Evolutionary conservation across 2,113 vertebrate genomes (phyloP).

Genomic region (Etheostoma spectabile): DNA sequence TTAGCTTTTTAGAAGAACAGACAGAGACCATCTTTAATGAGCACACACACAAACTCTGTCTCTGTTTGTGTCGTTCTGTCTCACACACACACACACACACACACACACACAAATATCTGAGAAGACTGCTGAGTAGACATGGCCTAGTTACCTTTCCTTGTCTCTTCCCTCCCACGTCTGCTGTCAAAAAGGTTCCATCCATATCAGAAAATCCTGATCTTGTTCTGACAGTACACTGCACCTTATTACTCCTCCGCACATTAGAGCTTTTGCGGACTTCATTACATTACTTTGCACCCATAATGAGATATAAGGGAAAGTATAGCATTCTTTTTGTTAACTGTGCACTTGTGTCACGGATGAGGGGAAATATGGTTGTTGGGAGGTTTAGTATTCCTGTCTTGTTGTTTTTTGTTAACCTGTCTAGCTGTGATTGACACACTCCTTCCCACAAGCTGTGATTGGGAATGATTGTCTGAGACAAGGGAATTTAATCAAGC

Average conservation of each 20-base stretch:
- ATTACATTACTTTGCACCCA: conserved; percentile 27
- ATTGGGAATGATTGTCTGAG: not conserved
- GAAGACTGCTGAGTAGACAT: not conserved
- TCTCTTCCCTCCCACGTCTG: conserved; percentile 7
- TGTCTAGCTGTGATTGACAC: not conserved
- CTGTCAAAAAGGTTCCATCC: conserved; percentile 3
- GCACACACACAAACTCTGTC: conserved; percentile 10
- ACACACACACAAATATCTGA: not conserved
- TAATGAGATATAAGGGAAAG: conserved; percentile 26
- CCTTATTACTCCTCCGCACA: conserved; percentile 2
- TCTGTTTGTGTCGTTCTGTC: not conserved
- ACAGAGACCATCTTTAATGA: conserved; percentile 11
- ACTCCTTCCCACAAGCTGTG: conserved; percentile 9
- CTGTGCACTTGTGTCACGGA: not conserved
- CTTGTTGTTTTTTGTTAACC: not conserved
- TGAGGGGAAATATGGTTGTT: not conserved
- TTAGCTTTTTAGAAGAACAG: not conserved
- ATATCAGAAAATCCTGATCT: not conserved
- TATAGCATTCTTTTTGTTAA: conserved; percentile 1
- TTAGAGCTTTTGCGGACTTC: conserved; percentile 18
- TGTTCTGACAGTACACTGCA: not conserved
- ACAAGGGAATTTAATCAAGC: not conserved
- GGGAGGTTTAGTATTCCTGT: not conserved
- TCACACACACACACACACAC: not conserved
- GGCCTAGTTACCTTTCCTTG: conserved; percentile 15